Percentiles rank a stretch among this genome's conserved stretches.
These are phyloP conservation scores for Tupiocoris notatus DNA, from an alignment of 2,888 invertebrate species.

Conservation along the genomic window DNA sequence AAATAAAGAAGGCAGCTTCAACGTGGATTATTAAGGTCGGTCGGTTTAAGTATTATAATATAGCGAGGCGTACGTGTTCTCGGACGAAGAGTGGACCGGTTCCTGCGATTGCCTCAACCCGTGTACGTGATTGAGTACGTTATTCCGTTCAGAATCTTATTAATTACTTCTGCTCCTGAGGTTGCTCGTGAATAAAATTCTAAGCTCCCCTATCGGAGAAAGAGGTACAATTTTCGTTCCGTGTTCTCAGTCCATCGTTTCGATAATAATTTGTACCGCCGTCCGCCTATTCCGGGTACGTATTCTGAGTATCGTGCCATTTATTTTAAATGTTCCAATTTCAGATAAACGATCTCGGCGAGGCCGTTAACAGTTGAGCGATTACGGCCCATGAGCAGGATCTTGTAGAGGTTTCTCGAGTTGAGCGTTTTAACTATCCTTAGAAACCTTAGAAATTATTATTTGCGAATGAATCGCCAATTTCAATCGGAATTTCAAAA, in stretches of 20 bases:
- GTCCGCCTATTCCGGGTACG: not conserved
- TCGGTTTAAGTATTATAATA: conserved; percentile 24
- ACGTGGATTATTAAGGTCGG: conserved; percentile 15
- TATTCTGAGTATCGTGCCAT: not conserved
- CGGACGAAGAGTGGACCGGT: conserved; percentile 12
- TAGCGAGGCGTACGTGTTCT: conserved; percentile 31
- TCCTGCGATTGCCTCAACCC: not conserved
- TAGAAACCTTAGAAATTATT: too few relatives aligned
- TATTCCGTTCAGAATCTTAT: conserved; percentile 28
- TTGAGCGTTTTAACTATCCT: too few relatives aligned
- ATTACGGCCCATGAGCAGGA: not conserved
- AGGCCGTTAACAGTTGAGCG: not conserved
- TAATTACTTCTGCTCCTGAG: conserved; percentile 21
- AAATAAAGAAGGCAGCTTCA: not conserved
- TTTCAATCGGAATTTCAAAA: too few relatives aligned
- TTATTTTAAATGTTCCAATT: not conserved
- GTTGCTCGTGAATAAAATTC: not conserved
- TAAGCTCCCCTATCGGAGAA: not conserved
- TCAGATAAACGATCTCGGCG: not conserved
- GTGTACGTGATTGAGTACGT: conserved; percentile 26
- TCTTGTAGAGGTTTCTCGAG: too few relatives aligned
- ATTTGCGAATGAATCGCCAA: too few relatives aligned
- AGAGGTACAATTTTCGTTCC: not conserved
- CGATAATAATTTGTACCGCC: not conserved
- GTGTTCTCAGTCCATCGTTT: not conserved